phyloP scores from a whole-genome alignment of 2,113 vertebrate species.

The Athene cunicularia region DNA sequence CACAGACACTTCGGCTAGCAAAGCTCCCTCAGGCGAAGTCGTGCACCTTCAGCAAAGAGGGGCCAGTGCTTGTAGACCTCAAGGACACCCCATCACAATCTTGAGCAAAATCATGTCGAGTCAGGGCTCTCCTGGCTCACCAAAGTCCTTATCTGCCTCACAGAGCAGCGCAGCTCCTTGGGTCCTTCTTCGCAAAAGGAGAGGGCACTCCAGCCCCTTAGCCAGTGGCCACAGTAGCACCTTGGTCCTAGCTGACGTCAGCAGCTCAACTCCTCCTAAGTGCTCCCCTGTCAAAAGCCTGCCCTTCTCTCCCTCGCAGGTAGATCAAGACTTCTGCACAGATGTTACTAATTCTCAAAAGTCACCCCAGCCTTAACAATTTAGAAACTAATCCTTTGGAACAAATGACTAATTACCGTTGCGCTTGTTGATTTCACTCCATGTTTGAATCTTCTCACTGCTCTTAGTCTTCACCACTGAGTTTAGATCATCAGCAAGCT shows the following conservation, averaged over 20 bases:
- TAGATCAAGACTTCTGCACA: constrained; percentile 83
- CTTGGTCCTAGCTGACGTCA: constrained; percentile 78
- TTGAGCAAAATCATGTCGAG: constrained; percentile 70
- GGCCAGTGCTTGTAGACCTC: constrained; percentile 68
- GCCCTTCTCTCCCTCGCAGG: constrained; percentile 92
- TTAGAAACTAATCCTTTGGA: constrained; percentile 85
- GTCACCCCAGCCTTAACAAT: constrained; percentile 77
- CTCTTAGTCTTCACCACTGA: constrained; percentile 16
- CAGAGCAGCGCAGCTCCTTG: constrained; percentile 73
- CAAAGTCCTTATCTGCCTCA: constrained; percentile 71
- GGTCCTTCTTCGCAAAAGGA: constrained; percentile 79
- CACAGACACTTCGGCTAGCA: constrained; percentile 77
- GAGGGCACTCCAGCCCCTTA: constrained; percentile 73
- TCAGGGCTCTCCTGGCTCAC: constrained; percentile 71
- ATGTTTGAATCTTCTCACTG: constrained; percentile 60
- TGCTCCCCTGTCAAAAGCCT: constrained; percentile 86
- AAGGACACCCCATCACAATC: constrained; percentile 70
- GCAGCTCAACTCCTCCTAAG: constrained; percentile 85
- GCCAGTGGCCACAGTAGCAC: constrained; percentile 72
- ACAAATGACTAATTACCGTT: constrained; percentile 81
- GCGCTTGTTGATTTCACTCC: constrained; percentile 70
- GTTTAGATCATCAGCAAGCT: constrained; percentile 49
- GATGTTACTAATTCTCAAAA: constrained; percentile 82
- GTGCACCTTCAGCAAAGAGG: constrained; percentile 73
- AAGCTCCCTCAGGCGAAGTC: constrained; percentile 73